Percentiles rank a stretch among this genome's conserved stretches.
Evolutionary conservation across 1,140 invertebrate species (phyloP).

Genomic region (Lucilia sericata): DNA sequence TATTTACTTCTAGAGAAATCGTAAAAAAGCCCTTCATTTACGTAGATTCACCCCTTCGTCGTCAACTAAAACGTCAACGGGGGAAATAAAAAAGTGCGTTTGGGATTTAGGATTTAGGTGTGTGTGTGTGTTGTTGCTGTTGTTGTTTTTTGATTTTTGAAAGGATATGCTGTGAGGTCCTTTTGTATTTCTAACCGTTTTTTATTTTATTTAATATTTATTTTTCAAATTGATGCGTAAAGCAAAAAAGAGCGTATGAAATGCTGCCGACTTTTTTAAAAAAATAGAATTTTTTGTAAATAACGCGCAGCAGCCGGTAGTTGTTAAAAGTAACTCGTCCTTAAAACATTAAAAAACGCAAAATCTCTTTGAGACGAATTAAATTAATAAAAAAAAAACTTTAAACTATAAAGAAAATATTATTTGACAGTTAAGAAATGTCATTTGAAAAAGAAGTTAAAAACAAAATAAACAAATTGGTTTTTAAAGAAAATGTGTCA

Average conservation of each 20-base stretch:
- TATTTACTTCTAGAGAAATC: constrained; percentile 13
- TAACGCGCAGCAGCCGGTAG: constrained; percentile 13
- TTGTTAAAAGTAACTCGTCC: constrained; percentile 33
- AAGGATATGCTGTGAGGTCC: not conserved
- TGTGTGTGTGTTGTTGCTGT: not conserved
- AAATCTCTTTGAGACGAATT: not conserved
- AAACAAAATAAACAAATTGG: not conserved
- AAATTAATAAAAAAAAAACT: not conserved
- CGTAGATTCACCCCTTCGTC: constrained; percentile 36
- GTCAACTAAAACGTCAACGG: constrained; percentile 4
- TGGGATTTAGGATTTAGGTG: constrained; percentile 16
- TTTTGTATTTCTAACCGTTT: constrained; percentile 6
- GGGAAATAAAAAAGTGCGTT: constrained; percentile 37
- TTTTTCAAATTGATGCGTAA: constrained; percentile 24
- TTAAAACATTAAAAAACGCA: constrained; percentile 39
- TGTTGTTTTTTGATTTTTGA: constrained; percentile 17
- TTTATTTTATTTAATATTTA: constrained; percentile 5
- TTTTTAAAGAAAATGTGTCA: not conserved
- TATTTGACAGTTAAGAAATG: not conserved
- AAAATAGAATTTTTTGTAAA: constrained; percentile 24
- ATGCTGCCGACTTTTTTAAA: constrained; percentile 23
- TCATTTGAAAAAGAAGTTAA: not conserved
- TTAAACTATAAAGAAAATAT: not conserved
- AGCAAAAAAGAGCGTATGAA: constrained; percentile 29
- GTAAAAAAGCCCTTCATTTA: constrained; percentile 39